Evolutionary conservation across 1,140 invertebrate species (phyloP), one percentile per base, ranked within the genome.

Genomic region (Lamellibrachia luymesi): DNA sequence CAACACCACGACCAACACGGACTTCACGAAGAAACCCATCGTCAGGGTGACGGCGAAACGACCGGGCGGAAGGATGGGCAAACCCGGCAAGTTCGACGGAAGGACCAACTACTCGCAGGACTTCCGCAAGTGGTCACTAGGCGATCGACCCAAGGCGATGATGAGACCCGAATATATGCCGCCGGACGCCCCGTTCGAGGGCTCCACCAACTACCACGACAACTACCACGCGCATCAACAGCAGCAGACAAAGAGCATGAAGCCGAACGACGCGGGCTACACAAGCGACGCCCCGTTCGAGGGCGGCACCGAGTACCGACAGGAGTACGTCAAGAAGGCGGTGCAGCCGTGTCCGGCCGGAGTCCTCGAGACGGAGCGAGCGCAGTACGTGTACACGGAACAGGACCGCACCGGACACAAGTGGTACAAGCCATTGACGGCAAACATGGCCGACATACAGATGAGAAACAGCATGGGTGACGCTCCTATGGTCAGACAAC

Each of bases 91-190:
- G 90, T 96, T 96, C 94, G 95, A 96, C 90, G 96, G 95, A 10
- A 94, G 94, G 13, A 96, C 96, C 51, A 96, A 95, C 92, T 96
- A 96, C 94, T 94, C 93, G 8, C 93, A 94, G n/a, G 96, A 96
- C 93, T 96, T 94, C 95, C 95, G 94, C 52, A 95, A 95, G 91
- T 96, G 95, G 96, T 94, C 95, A 13, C 93, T 95, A 13, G 94
- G 94, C 64, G 94, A 95, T 17, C 94, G 95, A 93, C 94, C 94
- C 22, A 93, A 94, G 90, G 93, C 94, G 4, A 94, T 92, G 10
- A 94, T 92, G 51, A 94, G 94, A 91, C 94, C 94, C 8, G 95
- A 95, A 2, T 96, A 96, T 93, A 93, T 94, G 38, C 95, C 95
- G 92, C 95, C 94, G 52, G 95, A 94, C 91, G 95, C 94, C 22